Conservation (phyloP, 2,797 vertebrate species). For the Aplochiton taeniatus region DNA sequence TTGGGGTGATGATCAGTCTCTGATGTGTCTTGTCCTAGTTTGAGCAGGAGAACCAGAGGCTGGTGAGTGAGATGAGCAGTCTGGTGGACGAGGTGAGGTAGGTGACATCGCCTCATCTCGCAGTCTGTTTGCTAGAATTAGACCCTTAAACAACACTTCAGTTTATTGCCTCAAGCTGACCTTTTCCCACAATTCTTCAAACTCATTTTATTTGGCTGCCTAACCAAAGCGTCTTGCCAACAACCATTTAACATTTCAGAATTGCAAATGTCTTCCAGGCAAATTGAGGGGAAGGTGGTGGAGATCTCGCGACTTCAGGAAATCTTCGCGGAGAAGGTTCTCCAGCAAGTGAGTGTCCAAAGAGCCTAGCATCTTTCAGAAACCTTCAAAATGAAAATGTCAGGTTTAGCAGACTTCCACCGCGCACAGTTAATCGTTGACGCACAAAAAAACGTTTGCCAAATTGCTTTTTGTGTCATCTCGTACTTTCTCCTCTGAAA, state of each 20-base stretch:
- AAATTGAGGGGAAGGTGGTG: slow-evolving; percentile 98
- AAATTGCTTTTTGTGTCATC: neutral
- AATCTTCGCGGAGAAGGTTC: slow-evolving; percentile 96
- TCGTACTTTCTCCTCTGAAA: slow-evolving; percentile 52
- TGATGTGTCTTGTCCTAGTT: slow-evolving; percentile 74
- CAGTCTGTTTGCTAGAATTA: neutral
- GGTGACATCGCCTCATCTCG: slow-evolving; percentile 1
- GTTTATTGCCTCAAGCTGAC: neutral
- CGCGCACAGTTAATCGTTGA: neutral
- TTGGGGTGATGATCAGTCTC: too few species aligned
- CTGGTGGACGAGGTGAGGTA: slow-evolving; percentile 97
- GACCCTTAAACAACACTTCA: too few species aligned
- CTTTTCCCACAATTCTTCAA: neutral
- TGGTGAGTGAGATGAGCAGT: slow-evolving; percentile 95
- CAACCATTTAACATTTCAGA: too few species aligned
- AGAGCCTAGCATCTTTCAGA: too few species aligned
- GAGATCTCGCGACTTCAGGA: slow-evolving; percentile 98
- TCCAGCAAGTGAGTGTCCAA: slow-evolving; percentile 86
- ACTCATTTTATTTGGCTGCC: neutral
- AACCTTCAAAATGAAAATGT: neutral
- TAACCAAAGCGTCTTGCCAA: too few species aligned
- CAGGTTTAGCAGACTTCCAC: neutral
- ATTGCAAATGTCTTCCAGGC: slow-evolving; percentile 70
- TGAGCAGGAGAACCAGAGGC: slow-evolving; percentile 94
- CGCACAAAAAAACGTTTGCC: neutral